Base-by-base conservation (phyloP, 2,113 vertebrate species). In the Lepus timidus region DNA sequence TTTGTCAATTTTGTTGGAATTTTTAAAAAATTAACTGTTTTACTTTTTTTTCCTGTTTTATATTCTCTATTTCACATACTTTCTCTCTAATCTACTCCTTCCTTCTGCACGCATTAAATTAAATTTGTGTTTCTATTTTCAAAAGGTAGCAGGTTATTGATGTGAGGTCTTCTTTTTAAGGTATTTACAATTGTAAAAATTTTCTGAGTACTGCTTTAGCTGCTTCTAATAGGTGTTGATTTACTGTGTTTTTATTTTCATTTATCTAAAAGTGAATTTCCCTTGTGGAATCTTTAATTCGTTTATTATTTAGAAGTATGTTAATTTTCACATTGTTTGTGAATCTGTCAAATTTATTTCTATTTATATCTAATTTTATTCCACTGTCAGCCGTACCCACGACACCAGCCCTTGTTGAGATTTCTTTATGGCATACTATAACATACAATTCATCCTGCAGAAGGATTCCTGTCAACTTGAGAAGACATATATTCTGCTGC, bases 1-100 rank as follows among this genome's bases (percentile, higher is more conserved):
- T 74, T 55, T 85, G 33, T 78, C 20, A 76, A 78, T 92, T 78
- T 58, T 76, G 27, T 27, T 92, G 71, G 71, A 39, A 80, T 80
- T 73, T 93, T 80, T 39, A 71, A 93, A 87, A 75, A 86, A 80
- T 16, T 9, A 93, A 71, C 12, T 87, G 31, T 29, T 62, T 87
- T 58, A 81, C 4, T 81, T 81, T 67, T 55, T 55, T 78, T 62
- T 68, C 7, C 4, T 49, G 62, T 61, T 73, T 71, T 64, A 52
- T 93, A 52, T 62, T 86, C 29, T 62, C 9, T 44, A 70, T 61
- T 70, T 70, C 17, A 44, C 39, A 44, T 44, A 44, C 61, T 51
- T 70, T 76, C 23, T 51, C 20, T 84, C 62, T 68, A 92, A 78
- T 44, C 27, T 52, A 84, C 29, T 36, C 29, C 11, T 36, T 68